These are phyloP conservation scores for Girardinichthys multiradiatus DNA, from an alignment of 2,113 vertebrate genomes.

Conservation along the genomic window DNA sequence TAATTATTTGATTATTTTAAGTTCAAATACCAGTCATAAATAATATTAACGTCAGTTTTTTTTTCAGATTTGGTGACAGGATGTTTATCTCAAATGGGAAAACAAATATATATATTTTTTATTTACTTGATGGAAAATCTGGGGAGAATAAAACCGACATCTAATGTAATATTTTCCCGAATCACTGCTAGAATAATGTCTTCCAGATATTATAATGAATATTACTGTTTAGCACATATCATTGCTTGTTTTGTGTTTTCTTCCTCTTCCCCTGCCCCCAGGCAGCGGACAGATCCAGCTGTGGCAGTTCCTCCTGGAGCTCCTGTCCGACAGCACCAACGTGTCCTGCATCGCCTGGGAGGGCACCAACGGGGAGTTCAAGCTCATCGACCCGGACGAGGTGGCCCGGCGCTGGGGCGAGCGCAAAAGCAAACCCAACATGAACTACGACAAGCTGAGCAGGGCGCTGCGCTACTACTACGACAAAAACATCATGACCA, in stretches of 20 bases:
- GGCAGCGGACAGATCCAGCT: constrained; percentile 98
- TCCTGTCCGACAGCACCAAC: constrained; percentile 92
- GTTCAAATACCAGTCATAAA: neutral
- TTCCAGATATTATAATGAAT: too few species aligned
- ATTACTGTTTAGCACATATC: neutral
- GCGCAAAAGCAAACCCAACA: constrained; percentile 98
- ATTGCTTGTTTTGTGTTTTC: neutral
- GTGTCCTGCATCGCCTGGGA: constrained; percentile 97
- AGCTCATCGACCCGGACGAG: constrained; percentile 96
- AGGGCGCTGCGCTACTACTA: constrained; percentile 98
- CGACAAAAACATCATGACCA: constrained; percentile 99
- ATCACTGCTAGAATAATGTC: too few species aligned
- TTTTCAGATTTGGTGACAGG: neutral
- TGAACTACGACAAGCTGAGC: constrained; percentile 99
- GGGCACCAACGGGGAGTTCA: constrained; percentile 96
- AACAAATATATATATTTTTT: neutral
- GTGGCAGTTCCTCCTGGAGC: constrained; percentile 97
- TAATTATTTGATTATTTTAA: neutral
- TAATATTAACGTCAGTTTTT: neutral
- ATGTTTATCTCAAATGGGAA: neutral
- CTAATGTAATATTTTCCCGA: too few species aligned
- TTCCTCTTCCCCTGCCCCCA: neutral
- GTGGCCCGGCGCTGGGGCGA: constrained; percentile 97
- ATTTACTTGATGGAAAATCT: neutral
- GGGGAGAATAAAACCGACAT: neutral